Conservation (phyloP, 2,113 vertebrate species). For the Pomatostomus ruficeps region DNA sequence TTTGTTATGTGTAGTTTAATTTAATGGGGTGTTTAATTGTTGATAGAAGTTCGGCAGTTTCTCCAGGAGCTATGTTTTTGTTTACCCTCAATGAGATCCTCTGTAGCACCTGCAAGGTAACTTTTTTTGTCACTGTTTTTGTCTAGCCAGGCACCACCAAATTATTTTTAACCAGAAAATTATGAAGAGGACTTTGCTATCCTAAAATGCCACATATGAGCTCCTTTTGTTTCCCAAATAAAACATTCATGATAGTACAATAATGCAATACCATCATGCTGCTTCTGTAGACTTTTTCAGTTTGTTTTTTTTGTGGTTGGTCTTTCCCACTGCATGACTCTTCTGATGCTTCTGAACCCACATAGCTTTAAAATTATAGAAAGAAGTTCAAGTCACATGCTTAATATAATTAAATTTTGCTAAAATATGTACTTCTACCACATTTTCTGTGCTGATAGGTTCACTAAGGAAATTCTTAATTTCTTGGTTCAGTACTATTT, state of each 20-base stretch:
- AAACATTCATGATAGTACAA: neutral
- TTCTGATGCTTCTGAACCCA: neutral
- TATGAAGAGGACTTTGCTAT: neutral
- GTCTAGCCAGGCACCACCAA: neutral
- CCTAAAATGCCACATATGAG: neutral
- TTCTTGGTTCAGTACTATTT: slow-evolving; percentile 16
- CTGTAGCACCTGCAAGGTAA: neutral
- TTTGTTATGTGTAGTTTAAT: neutral
- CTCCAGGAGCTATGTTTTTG: neutral
- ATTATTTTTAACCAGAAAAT: neutral
- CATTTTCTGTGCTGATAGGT: neutral
- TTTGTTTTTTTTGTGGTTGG: neutral
- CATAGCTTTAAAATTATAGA: neutral
- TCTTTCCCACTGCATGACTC: neutral
- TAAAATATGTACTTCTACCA: neutral
- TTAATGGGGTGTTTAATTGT: neutral
- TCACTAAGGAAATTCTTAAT: neutral
- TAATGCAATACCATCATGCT: neutral
- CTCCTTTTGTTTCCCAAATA: neutral
- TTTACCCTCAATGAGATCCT: neutral
- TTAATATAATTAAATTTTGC: neutral
- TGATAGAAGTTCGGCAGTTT: neutral
- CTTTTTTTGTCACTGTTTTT: neutral
- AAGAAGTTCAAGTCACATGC: neutral
- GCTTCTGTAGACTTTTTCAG: neutral